Conservation (phyloP, 2,113 vertebrate species). For the Riparia riparia region DNA sequence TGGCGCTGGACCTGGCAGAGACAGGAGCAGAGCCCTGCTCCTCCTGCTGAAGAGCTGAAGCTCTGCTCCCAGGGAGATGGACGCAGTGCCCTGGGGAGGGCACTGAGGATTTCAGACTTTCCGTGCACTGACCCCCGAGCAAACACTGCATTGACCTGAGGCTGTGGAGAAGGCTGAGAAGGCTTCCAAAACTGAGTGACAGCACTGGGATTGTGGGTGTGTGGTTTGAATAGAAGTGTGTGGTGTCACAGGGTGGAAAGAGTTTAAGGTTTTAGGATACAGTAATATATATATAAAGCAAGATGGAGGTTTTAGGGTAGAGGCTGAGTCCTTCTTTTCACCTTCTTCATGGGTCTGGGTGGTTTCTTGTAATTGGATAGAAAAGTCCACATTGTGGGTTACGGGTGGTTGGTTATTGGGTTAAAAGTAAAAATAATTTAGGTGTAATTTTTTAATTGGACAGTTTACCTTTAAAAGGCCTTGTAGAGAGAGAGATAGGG, state of each 20-base stretch:
- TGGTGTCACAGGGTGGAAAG: no score
- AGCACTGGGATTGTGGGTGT: neutral
- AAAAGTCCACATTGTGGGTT: neutral
- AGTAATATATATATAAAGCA: no score
- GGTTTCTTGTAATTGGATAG: no score
- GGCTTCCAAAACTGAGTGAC: neutral
- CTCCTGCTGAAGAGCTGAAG: neutral
- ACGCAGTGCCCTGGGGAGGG: neutral
- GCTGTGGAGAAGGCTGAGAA: neutral
- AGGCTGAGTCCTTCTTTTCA: no score
- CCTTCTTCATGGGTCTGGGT: no score
- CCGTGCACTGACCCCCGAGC: neutral
- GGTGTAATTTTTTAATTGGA: neutral
- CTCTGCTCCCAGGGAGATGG: neutral
- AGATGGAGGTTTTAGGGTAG: no score
- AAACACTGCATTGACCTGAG: neutral
- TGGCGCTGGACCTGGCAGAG: neutral
- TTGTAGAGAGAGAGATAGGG: neutral
- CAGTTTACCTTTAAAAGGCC: neutral
- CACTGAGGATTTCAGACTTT: neutral
- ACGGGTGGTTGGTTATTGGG: neutral
- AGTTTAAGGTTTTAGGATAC: no score
- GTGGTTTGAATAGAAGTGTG: no score
- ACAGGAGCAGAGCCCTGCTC: neutral
- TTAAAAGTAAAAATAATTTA: neutral